phyloP scores from a whole-genome alignment of 2,888 invertebrate genomes.

The Beris chalybata region DNA sequence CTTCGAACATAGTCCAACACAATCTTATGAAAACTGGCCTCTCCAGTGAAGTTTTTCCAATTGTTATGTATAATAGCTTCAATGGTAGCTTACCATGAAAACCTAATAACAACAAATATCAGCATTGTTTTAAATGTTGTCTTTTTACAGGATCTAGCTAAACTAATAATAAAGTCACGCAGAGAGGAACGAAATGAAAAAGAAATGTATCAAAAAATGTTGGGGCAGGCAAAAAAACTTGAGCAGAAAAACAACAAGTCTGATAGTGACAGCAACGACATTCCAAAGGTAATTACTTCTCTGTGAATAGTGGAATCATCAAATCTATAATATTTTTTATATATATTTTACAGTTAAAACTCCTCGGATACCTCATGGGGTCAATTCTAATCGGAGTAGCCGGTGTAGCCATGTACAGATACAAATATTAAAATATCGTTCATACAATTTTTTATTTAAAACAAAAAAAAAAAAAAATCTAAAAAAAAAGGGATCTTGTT shows the following conservation, averaged over 20 bases:
- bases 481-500: slow-evolving; percentile 3
- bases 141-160: slow-evolving; percentile 57
- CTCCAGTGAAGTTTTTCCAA: slow-evolving; percentile 13
- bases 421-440: slow-evolving; percentile 58
- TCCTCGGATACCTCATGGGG: slow-evolving; percentile 60
- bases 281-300: slow-evolving; percentile 50
- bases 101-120: too few relatives aligned
- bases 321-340: not conserved
- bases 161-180: slow-evolving; percentile 61
- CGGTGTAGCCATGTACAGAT: slow-evolving; percentile 74
- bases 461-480: slow-evolving; percentile 11
- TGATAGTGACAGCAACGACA: slow-evolving; percentile 42
- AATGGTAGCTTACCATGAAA: too few relatives aligned
- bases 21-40: too few relatives aligned
- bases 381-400: slow-evolving; percentile 72
- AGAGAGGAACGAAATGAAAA: slow-evolving; percentile 65
- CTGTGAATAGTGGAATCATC: not conserved
- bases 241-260: slow-evolving; percentile 48
- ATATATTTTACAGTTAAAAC: slow-evolving; percentile 49
- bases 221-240: slow-evolving; percentile 58
- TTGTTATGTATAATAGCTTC: too few relatives aligned
- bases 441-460: not conserved
- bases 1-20: too few relatives aligned
- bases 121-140: too few relatives aligned
- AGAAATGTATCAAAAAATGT: slow-evolving; percentile 70